Percentiles rank a stretch among this genome's conserved stretches.
These are phyloP conservation scores for Cheilosia vernalis DNA, from an alignment of 2,888 invertebrate species.

Conservation along the genomic window DNA sequence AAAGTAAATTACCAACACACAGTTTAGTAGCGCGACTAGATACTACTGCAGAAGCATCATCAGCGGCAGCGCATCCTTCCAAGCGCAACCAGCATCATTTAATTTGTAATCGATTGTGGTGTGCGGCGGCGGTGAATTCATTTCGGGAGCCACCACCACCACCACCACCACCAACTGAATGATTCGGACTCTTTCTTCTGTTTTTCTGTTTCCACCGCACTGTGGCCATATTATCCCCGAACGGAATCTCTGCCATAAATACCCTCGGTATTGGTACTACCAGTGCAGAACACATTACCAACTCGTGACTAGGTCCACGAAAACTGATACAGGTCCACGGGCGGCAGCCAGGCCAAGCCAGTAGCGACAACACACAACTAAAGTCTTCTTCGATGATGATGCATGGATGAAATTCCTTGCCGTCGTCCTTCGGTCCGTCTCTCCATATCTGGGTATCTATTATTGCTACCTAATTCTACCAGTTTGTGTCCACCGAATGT, in stretches of 20 bases:
- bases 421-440: conserved; percentile 56
- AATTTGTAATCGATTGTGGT: conserved; percentile 75
- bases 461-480: conserved; percentile 74
- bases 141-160: conserved; percentile 72
- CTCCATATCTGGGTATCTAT: conserved; percentile 72
- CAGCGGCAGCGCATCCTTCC: conserved; percentile 61
- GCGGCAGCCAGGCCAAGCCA: background rate
- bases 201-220: conserved; percentile 1
- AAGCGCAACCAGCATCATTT: conserved; percentile 72
- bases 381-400: conserved; percentile 64
- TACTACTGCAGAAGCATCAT: conserved; percentile 29
- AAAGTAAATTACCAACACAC: conserved; percentile 66
- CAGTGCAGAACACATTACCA: conserved; percentile 80
- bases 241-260: conserved; percentile 73
- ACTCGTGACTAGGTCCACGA: conserved; percentile 84
- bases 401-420: conserved; percentile 70
- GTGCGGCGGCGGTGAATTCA: conserved; percentile 62
- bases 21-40: conserved; percentile 62
- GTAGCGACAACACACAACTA: conserved; percentile 24
- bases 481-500: conserved; percentile 64
- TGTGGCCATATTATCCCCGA: conserved; percentile 60
- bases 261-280: conserved; percentile 68
- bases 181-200: background rate
- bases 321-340: conserved; percentile 80
- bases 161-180: conserved; percentile 14